phyloP scores from a whole-genome alignment of 2,888 invertebrate genomes.

The Drosophila greeni region DNA sequence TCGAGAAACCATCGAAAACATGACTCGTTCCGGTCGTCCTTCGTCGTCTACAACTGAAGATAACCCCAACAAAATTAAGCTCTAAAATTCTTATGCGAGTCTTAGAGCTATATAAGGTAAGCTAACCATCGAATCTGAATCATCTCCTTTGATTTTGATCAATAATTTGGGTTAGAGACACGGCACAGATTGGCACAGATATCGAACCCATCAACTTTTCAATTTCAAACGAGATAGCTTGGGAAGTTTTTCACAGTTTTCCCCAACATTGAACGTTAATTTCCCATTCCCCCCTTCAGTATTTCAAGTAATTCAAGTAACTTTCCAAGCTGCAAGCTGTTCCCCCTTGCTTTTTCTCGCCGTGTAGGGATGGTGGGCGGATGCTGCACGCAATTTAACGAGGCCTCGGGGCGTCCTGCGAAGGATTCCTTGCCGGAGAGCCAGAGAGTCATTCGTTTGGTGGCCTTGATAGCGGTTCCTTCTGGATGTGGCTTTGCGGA shows the following conservation, averaged over 20 bases:
- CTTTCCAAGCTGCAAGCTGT: constrained; percentile 1
- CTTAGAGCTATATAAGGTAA: too few species aligned
- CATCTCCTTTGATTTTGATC: too few species aligned
- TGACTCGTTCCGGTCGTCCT: too few species aligned
- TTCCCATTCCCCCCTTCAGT: neutral
- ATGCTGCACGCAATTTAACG: constrained; percentile 57
- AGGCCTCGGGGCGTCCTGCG: constrained; percentile 46
- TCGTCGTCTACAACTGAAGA: too few species aligned
- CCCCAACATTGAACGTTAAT: neutral
- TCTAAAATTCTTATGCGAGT: too few species aligned
- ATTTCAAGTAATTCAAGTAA: neutral
- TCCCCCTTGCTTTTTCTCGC: neutral
- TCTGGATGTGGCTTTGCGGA: constrained; percentile 10
- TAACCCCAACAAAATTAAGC: too few species aligned
- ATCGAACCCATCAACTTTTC: too few species aligned
- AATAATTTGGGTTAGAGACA: too few species aligned
- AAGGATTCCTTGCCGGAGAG: constrained; percentile 26
- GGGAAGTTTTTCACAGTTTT: neutral
- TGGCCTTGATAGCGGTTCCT: constrained; percentile 26
- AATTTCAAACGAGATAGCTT: too few species aligned
- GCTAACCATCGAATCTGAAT: too few species aligned
- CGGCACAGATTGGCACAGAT: too few species aligned
- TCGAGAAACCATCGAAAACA: too few species aligned
- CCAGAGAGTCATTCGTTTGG: constrained; percentile 3
- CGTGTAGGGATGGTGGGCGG: constrained; percentile 15